phyloP scores from a whole-genome alignment of 1,140 invertebrate genomes.

The Drosophila takahashii region DNA sequence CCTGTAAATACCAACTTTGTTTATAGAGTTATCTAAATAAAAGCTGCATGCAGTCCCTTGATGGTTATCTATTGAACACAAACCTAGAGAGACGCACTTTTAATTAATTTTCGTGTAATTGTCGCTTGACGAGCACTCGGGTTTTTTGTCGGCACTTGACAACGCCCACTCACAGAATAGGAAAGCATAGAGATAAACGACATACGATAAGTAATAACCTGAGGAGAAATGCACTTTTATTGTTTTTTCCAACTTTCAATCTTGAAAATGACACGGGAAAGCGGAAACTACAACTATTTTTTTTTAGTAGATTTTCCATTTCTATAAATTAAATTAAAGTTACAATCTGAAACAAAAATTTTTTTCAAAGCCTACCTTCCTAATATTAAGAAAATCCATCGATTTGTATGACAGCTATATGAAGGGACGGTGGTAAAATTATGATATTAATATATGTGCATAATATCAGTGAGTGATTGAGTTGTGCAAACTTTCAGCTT shows the following conservation, averaged over 20 bases:
- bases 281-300: neutral
- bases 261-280: constrained; percentile 27
- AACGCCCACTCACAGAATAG: constrained; percentile 50
- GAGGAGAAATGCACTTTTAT: constrained; percentile 10
- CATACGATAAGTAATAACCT: neutral
- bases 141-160: constrained; percentile 62
- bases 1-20: neutral
- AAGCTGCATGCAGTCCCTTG: neutral
- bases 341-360: too few species aligned
- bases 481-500: too few species aligned
- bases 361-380: too few species aligned
- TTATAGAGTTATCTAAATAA: neutral
- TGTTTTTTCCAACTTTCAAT: neutral
- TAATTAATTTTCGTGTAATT: constrained; percentile 81
- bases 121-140: constrained; percentile 72
- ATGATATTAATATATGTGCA: too few species aligned
- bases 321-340: too few species aligned
- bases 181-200: neutral
- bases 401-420: too few species aligned
- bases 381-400: too few species aligned
- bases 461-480: too few species aligned
- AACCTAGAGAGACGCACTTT: constrained; percentile 43
- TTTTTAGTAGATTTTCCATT: neutral
- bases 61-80: constrained; percentile 17
- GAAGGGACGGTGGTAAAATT: too few species aligned